These are phyloP conservation scores for Hippocampus kuda DNA, from an alignment of 2,797 vertebrate genomes.

Conservation along the genomic window DNA sequence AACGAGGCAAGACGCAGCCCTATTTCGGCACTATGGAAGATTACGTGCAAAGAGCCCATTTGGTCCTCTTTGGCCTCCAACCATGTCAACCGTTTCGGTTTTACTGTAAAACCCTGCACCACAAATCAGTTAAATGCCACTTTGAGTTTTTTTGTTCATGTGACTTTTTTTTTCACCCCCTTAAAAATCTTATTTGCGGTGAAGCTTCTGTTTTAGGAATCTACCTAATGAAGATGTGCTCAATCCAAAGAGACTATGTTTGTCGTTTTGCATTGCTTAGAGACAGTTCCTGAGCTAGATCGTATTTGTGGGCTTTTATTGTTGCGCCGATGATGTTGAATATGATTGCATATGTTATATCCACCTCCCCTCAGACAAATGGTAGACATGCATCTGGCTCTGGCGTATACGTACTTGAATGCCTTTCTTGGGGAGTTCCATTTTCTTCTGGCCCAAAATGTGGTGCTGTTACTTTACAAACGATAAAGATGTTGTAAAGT, in stretches of 20 bases:
- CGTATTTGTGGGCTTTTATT: constrained; percentile 47
- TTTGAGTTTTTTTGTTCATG: constrained; percentile 15
- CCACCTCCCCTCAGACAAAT: constrained; percentile 41
- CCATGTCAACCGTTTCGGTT: neutral
- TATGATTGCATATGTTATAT: constrained; percentile 2
- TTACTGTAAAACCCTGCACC: neutral
- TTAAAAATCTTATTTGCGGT: constrained; percentile 25
- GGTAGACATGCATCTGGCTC: constrained; percentile 49
- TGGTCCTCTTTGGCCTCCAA: neutral
- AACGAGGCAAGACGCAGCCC: neutral
- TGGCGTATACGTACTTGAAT: constrained; percentile 37
- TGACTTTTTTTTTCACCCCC: too few relatives aligned
- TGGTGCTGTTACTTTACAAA: constrained; percentile 46
- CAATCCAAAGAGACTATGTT: constrained; percentile 68
- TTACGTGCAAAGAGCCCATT: constrained; percentile 2
- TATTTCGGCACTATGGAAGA: neutral
- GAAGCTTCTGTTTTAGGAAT: constrained; percentile 42
- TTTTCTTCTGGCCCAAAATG: constrained; percentile 42
- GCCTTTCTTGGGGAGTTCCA: constrained; percentile 34
- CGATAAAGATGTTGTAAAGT: constrained; percentile 35
- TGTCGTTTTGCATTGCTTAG: constrained; percentile 54
- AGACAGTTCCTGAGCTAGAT: constrained; percentile 53
- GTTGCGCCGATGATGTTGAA: constrained; percentile 24
- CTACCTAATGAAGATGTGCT: constrained; percentile 54
- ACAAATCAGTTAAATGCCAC: constrained; percentile 17